A percentile compares a stretch with the other conserved stretches of the same genome.
These are phyloP conservation scores for Cepaea nemoralis DNA, from an alignment of 1,140 invertebrate species.

Conservation along the genomic window DNA sequence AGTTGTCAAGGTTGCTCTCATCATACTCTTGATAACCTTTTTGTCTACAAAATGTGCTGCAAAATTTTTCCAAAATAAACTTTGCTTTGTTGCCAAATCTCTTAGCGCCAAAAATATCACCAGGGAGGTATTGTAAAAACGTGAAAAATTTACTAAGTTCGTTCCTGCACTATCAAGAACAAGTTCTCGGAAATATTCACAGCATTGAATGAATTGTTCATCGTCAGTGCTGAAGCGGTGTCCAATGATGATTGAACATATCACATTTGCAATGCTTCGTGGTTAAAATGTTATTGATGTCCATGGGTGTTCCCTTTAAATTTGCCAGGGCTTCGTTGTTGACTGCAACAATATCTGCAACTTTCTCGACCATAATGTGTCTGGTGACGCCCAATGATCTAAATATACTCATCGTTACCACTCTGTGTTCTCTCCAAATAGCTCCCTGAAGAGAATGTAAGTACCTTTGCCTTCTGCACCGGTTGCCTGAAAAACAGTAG, in stretches of 20 bases:
- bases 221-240: not conserved
- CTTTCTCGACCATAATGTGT: conserved; percentile 3
- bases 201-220: not conserved
- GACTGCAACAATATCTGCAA: not conserved
- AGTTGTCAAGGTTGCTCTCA: conserved; percentile 46
- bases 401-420: not conserved
- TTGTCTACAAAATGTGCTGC: not conserved
- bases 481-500: not conserved
- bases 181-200: not conserved
- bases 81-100: conserved; percentile 13
- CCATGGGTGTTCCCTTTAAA: not conserved
- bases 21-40: conserved; percentile 47
- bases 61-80: conserved; percentile 16
- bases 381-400: not conserved
- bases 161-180: not conserved
- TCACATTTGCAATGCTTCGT: not conserved
- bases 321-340: not conserved
- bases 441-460: not conserved
- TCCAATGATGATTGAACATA: not conserved
- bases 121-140: conserved; percentile 46
- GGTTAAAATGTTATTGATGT: not conserved
- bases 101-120: conserved; percentile 49
- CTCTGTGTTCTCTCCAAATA: conserved; percentile 7
- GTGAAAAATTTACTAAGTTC: conserved; percentile 46
- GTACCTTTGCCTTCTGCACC: not conserved